phyloP scores from a whole-genome alignment of 2,888 invertebrate genomes.

The Luperina testacea region DNA sequence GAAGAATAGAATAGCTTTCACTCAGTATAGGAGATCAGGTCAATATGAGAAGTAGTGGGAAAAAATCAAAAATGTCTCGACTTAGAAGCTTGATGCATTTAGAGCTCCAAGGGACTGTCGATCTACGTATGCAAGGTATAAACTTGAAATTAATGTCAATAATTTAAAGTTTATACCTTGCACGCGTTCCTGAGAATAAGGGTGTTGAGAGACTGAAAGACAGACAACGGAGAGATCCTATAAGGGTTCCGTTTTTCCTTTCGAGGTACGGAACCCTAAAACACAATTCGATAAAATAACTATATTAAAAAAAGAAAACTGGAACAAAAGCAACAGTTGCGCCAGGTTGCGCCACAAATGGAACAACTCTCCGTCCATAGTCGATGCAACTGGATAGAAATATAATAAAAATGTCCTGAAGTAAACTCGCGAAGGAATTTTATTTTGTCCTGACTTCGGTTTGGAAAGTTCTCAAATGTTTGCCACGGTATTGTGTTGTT shows the following conservation, averaged over 20 bases:
- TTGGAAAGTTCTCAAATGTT: slow-evolving; percentile 4
- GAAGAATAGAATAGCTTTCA: not conserved
- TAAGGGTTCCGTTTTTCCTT: not conserved
- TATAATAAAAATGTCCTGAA: slow-evolving; percentile 29
- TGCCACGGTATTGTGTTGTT: slow-evolving; percentile 15
- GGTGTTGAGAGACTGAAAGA: not conserved
- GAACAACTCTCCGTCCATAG: not conserved
- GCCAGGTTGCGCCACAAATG: not conserved
- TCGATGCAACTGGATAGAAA: slow-evolving; percentile 30
- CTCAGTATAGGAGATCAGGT: not conserved
- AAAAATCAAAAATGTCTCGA: not conserved
- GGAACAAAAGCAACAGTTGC: slow-evolving; percentile 10
- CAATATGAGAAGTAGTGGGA: not conserved
- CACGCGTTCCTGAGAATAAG: not conserved
- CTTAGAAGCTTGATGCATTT: not conserved
- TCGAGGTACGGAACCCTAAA: not conserved
- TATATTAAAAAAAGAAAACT: slow-evolving; percentile 8
- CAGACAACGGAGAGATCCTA: not conserved
- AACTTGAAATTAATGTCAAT: not conserved
- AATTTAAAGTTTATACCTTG: not conserved
- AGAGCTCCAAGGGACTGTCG: not conserved
- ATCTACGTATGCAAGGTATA: not conserved
- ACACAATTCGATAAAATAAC: not conserved
- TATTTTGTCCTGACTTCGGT: slow-evolving; percentile 22
- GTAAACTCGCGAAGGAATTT: slow-evolving; percentile 26